These are phyloP conservation scores for Leptodirus hochenwartii DNA, from an alignment of 2,888 invertebrate genomes.

Conservation along the genomic window DNA sequence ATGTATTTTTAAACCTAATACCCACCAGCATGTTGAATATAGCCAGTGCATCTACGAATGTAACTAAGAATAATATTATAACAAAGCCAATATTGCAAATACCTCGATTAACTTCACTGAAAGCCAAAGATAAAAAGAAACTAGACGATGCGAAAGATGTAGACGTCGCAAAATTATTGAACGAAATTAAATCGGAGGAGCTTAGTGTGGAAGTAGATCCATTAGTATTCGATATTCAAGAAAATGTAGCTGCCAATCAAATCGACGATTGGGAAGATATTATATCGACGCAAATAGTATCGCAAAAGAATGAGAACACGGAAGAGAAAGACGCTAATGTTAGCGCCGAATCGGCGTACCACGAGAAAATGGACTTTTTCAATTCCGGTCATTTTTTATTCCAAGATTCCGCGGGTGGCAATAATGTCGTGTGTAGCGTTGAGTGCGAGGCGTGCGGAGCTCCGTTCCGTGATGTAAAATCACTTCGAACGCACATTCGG, in stretches of 20 bases:
- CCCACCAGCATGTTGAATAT: slow-evolving; percentile 6
- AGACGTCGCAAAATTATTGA: slow-evolving; percentile 7
- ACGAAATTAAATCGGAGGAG: slow-evolving; percentile 20
- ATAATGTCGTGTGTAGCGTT: slow-evolving; percentile 4
- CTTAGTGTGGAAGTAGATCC: slow-evolving; percentile 25
- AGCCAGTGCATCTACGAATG: slow-evolving; percentile 1
- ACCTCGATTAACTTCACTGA: too few species aligned
- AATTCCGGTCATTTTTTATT: slow-evolving; percentile 21
- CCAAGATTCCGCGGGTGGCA: slow-evolving; percentile 5
- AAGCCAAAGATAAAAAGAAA: too few species aligned
- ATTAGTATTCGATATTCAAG: slow-evolving; percentile 17
- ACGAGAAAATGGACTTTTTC: slow-evolving; percentile 15
- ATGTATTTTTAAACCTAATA: slow-evolving; percentile 20
- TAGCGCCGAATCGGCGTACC: too few species aligned
- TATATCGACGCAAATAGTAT: slow-evolving; percentile 11
- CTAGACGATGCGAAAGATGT: too few species aligned
- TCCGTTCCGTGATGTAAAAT: slow-evolving; percentile 17
- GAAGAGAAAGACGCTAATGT: too few species aligned
- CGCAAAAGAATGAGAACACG: slow-evolving; percentile 12
- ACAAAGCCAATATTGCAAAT: too few species aligned
- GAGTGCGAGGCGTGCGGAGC: slow-evolving; percentile 21
- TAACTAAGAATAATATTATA: slow-evolving; percentile 1
- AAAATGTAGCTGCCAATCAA: slow-evolving; percentile 6
- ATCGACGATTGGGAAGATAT: slow-evolving; percentile 14
- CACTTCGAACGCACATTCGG: slow-evolving; percentile 21